Evolutionary conservation across 1,140 invertebrate genomes (phyloP), one percentile per base, ranked within the genome.

Genomic region (Drosophila elegans): DNA sequence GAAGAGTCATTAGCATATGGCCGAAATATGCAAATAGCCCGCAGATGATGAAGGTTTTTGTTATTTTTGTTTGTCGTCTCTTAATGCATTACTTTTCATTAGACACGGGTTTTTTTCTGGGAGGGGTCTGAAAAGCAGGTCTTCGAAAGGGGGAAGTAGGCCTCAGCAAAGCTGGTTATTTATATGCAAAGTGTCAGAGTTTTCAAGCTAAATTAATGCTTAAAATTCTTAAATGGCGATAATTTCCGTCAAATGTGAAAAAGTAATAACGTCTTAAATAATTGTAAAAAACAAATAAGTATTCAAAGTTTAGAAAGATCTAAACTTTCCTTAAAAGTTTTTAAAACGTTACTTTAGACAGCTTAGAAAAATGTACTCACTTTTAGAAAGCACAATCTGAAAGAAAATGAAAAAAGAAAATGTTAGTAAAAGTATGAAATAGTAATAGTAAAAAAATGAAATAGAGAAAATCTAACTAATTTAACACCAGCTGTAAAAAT

Each of bases 21-120:
- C 66, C 69, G 48, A 84, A 80, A 86, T 88, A 86, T 86, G 83
- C 83, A 83, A 86, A 86, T 86, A 63, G 34, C 80, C 80, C 60
- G 76, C 80, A 80, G 75, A 74, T 78, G 74, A 82, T 64, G 69
- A 75, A 82, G 62, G 68, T 46, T 53, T 21, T 21, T 21, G 16
- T 21, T 21, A 1, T 68, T 36, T 60, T 66, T 64, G 45, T 48
- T 13, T 46, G 1, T 68, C 11, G 13, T 29, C 36, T 74, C 46
- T 27, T 52, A 52, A 44, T 59, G 60, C 45, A 45, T 81, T 66
- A 64, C 78, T 78, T 86, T 86, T 85, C 56, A 85, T 85, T 86
- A 82, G 78, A 42, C 29, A 48, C n/a, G 74, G 60, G 48, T 13
- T 21, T 36, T 3, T 13, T 36, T 68, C 49, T 27, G 63, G 32